Evolutionary conservation across 2,888 invertebrate species (phyloP).

Genomic region (Plagodis dolabraria): DNA sequence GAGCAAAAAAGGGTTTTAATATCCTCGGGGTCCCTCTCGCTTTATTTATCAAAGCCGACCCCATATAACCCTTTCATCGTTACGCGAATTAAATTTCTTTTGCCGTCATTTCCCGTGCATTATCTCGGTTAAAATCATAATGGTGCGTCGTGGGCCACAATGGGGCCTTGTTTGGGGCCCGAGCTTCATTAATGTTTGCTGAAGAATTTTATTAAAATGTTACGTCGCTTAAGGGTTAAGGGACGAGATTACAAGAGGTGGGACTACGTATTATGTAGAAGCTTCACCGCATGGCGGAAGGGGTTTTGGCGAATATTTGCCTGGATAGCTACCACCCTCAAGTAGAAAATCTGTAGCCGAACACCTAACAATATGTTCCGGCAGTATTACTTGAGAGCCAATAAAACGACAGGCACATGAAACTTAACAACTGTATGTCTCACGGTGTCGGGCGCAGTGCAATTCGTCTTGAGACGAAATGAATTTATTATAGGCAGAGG

Average conservation of each 20-base stretch:
- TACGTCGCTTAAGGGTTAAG: slow-evolving; percentile 72
- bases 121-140: slow-evolving; percentile 84
- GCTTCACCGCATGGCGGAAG: too few relatives aligned
- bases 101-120: slow-evolving; percentile 85
- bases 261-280: neutral
- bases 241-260: slow-evolving; percentile 27
- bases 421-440: too few relatives aligned
- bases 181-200: slow-evolving; percentile 79
- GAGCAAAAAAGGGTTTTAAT: slow-evolving; percentile 79
- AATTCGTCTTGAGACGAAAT: too few relatives aligned
- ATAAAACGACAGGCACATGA: too few relatives aligned
- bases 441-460: too few relatives aligned
- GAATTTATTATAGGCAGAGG: too few relatives aligned
- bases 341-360: too few relatives aligned
- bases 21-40: slow-evolving; percentile 73
- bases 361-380: too few relatives aligned
- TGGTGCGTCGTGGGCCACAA: slow-evolving; percentile 68
- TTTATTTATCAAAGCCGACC: slow-evolving; percentile 81
- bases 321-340: too few relatives aligned
- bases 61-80: slow-evolving; percentile 81
- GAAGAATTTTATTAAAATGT: slow-evolving; percentile 84
- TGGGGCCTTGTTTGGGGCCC: slow-evolving; percentile 72
- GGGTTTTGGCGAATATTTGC: too few relatives aligned
- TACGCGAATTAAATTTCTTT: slow-evolving; percentile 85
- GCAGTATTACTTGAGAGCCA: too few relatives aligned